Evolutionary conservation across 2,888 invertebrate genomes (phyloP).

Genomic region (Gryllus longicercus): DNA sequence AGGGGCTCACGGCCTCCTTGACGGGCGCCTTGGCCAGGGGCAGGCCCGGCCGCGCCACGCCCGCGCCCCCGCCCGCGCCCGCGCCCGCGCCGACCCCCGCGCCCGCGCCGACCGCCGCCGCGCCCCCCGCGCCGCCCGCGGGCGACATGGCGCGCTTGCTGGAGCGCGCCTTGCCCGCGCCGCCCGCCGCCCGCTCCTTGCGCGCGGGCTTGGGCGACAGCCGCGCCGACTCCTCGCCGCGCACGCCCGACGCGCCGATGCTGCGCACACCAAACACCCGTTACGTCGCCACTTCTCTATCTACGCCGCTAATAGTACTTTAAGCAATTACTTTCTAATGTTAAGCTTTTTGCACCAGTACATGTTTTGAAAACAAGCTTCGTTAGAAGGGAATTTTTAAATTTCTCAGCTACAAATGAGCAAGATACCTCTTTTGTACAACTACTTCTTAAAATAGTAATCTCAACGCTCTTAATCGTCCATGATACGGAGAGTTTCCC

Average conservation of each 20-base stretch:
- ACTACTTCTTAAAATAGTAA: too few species aligned
- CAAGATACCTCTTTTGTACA: too few species aligned
- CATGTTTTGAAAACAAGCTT: too few species aligned
- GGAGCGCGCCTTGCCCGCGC: slow-evolving; percentile 37
- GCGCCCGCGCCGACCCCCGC: slow-evolving; percentile 45
- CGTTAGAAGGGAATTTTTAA: too few species aligned
- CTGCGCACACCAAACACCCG: slow-evolving; percentile 29
- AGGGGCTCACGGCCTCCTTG: slow-evolving; percentile 82
- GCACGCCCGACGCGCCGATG: slow-evolving; percentile 56
- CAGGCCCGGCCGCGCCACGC: not conserved
- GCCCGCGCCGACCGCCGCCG: slow-evolving; percentile 44
- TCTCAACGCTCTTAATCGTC: too few species aligned
- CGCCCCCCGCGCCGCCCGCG: slow-evolving; percentile 51
- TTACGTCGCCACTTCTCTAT: too few species aligned
- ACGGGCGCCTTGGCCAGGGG: slow-evolving; percentile 53
- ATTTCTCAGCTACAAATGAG: too few species aligned
- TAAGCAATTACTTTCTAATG: too few species aligned
- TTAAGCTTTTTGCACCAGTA: too few species aligned
- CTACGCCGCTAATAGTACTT: too few species aligned
- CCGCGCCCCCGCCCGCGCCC: not conserved
- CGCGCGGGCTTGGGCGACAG: slow-evolving; percentile 55
- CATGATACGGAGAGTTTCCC: too few species aligned
- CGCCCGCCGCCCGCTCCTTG: slow-evolving; percentile 53
- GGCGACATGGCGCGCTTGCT: slow-evolving; percentile 49
- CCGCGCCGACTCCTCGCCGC: slow-evolving; percentile 52